Conservation (phyloP, 2,888 invertebrate species). For the Cryptus viduatorius region DNA sequence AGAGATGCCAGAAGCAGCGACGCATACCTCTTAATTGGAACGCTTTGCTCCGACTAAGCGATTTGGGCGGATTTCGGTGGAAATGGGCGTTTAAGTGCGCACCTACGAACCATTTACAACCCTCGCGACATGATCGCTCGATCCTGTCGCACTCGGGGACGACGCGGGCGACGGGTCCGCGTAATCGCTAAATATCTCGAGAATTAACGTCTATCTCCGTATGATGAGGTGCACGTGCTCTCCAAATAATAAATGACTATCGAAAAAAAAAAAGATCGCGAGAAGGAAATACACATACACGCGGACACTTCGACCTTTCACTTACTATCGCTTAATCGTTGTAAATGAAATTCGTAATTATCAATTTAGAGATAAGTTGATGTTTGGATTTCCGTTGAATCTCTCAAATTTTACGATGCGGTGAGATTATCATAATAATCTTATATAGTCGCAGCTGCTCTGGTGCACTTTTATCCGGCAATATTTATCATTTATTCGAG, state of each 20-base stretch:
- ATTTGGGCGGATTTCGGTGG: conserved; percentile 84
- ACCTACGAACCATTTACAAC: conserved; percentile 78
- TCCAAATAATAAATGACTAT: conserved; percentile 58
- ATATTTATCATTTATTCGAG: not conserved
- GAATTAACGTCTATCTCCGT: conserved; percentile 59
- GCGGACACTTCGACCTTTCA: not conserved
- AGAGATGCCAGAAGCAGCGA: conserved; percentile 78
- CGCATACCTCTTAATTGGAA: conserved; percentile 85
- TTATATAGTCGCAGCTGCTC: conserved; percentile 1
- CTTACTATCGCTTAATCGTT: conserved; percentile 27
- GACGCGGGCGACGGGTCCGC: conserved; percentile 45
- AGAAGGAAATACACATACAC: not conserved
- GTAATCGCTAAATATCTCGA: conserved; percentile 68
- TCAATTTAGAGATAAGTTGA: not conserved
- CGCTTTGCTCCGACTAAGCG: conserved; percentile 81
- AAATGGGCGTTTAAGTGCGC: conserved; percentile 83
- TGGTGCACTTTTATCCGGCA: not conserved
- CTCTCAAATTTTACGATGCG: not conserved
- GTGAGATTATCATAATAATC: not conserved
- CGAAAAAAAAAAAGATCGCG: not conserved
- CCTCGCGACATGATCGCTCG: conserved; percentile 75
- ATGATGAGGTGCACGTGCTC: conserved; percentile 42
- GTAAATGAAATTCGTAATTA: conserved; percentile 47
- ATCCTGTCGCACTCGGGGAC: conserved; percentile 69
- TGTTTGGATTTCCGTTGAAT: not conserved